Evolutionary conservation across 2,113 vertebrate species (phyloP).

Genomic region (Cricetomys ansorgei): DNA sequence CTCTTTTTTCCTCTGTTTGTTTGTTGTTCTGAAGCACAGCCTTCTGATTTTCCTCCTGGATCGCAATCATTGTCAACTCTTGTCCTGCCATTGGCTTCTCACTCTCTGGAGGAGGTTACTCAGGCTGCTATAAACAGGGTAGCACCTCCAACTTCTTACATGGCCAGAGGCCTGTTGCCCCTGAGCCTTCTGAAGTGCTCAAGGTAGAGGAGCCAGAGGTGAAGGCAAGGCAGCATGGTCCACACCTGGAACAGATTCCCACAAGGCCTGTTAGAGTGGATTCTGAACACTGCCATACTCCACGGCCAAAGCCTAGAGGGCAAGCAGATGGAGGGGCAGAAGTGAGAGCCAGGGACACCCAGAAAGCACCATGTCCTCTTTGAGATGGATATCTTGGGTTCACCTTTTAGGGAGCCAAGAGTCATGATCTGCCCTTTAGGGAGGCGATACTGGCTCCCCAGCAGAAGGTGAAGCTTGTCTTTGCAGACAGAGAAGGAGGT

Average conservation of each 20-base stretch:
- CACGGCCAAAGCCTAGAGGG: accelerated
- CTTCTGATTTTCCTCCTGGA: background rate
- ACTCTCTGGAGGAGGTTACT: background rate
- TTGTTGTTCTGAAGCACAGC: background rate
- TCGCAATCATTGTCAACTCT: background rate
- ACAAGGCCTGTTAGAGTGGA: accelerated
- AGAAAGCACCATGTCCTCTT: accelerated
- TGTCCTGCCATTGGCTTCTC: background rate
- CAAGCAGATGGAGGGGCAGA: background rate
- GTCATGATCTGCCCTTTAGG: background rate
- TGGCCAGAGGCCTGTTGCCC: background rate
- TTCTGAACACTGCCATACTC: no score
- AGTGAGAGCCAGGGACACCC: accelerated
- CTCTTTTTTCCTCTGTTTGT: background rate
- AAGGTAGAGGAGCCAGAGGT: background rate
- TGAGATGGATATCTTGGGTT: background rate
- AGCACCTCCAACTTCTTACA: background rate
- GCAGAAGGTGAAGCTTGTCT: background rate
- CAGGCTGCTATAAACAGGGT: background rate
- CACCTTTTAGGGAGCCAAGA: background rate
- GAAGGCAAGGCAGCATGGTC: accelerated
- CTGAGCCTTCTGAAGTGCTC: background rate
- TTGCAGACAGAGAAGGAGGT: background rate
- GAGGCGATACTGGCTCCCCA: background rate
- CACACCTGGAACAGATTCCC: no score